Percentiles rank a stretch among this genome's conserved stretches.
These are phyloP conservation scores for Masticophis lateralis DNA, from an alignment of 2,797 vertebrate genomes.

Conservation along the genomic window DNA sequence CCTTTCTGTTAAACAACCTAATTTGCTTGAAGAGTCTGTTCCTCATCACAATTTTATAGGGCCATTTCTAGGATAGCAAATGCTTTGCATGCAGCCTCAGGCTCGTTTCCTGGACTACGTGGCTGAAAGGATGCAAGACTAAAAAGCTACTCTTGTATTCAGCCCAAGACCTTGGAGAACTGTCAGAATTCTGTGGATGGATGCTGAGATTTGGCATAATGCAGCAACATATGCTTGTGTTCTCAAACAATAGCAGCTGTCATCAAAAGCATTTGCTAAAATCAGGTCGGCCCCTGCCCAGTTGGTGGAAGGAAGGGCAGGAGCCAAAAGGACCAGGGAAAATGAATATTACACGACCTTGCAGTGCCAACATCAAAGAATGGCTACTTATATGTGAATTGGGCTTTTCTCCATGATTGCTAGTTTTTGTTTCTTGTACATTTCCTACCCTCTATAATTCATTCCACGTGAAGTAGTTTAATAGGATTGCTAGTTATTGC, in stretches of 20 bases:
- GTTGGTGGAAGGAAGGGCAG: not conserved
- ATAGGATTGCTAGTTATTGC: not conserved
- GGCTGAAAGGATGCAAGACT: not conserved
- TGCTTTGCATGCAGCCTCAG: not conserved
- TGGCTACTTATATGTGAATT: not conserved
- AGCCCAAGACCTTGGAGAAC: not conserved
- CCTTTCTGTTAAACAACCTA: not conserved
- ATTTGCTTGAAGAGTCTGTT: not conserved
- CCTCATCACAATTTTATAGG: not conserved
- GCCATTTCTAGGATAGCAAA: not conserved
- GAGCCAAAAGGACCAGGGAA: not conserved
- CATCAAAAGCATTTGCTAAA: not conserved
- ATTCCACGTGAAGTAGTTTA: not conserved
- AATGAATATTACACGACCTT: not conserved
- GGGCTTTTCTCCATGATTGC: not conserved
- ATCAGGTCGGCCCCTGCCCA: not conserved
- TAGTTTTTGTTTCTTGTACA: not conserved
- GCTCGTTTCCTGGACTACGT: not conserved
- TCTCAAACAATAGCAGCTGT: not conserved
- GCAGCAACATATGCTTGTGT: not conserved
- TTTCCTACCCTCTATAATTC: not conserved
- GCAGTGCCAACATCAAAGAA: not conserved
- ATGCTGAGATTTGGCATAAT: not conserved
- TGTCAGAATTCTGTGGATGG: not conserved
- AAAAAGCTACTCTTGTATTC: not conserved